phyloP scores from a whole-genome alignment of 1,140 invertebrate species.

The Drosophila erecta region DNA sequence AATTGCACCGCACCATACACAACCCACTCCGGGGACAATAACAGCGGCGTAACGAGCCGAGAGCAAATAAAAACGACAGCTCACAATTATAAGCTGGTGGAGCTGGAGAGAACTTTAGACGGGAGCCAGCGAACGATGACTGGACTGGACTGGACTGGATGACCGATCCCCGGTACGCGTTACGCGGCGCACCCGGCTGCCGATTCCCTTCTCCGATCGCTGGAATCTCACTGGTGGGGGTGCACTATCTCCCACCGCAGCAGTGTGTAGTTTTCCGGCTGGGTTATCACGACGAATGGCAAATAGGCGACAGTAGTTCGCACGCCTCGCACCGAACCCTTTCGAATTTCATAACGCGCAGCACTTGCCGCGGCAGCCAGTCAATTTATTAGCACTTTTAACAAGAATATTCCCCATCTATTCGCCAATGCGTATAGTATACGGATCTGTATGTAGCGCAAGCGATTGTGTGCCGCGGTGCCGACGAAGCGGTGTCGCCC shows the following conservation, averaged over 20 bases:
- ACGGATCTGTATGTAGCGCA: conserved; percentile 35
- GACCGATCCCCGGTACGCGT: background rate
- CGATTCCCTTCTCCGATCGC: conserved; percentile 7
- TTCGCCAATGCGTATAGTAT: conserved; percentile 51
- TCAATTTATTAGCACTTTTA: conserved; percentile 82
- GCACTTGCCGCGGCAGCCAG: conserved; percentile 58
- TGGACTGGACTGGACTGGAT: conserved; percentile 10
- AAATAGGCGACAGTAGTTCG: conserved; percentile 25
- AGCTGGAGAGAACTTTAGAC: conserved; percentile 49
- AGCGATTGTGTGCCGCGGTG: conserved; percentile 1
- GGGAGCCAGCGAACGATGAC: conserved; percentile 40
- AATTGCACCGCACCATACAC: conserved; percentile 38
- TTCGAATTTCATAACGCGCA: conserved; percentile 57
- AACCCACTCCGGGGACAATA: conserved; percentile 29
- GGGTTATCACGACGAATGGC: conserved; percentile 29
- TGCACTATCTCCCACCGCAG: conserved; percentile 14
- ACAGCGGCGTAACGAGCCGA: conserved; percentile 15
- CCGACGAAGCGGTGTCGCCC: conserved; percentile 31
- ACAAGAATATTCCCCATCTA: conserved; percentile 68
- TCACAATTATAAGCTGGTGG: conserved; percentile 27
- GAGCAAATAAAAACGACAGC: conserved; percentile 33
- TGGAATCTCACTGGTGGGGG: conserved; percentile 17
- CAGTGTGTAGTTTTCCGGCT: background rate
- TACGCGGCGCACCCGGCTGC: background rate
- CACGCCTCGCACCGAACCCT: conserved; percentile 27